phyloP scores from a whole-genome alignment of 2,888 invertebrate species.

The Thereva nobilitata region DNA sequence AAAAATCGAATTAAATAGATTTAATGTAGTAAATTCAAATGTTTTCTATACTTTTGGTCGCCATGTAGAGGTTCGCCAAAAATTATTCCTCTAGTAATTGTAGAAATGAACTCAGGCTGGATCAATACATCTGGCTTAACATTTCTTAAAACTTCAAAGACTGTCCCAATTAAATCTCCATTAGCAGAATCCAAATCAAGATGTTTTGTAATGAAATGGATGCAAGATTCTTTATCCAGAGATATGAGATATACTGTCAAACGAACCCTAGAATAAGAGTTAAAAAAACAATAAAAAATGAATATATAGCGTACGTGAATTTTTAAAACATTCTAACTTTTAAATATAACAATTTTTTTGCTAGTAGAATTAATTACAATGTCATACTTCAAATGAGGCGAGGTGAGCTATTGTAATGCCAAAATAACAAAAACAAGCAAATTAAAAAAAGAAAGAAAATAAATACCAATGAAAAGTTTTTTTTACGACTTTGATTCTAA shows the following conservation, averaged over 20 bases:
- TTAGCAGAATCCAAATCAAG: constrained; percentile 21
- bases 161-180: neutral
- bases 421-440: too few species aligned
- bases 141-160: neutral
- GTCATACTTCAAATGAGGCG: too few species aligned
- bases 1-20: neutral
- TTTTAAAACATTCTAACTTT: too few species aligned
- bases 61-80: constrained; percentile 48
- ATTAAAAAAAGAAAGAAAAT: too few species aligned
- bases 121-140: too few species aligned
- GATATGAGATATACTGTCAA: neutral
- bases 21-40: neutral
- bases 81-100: constrained; percentile 44
- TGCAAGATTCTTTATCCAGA: neutral
- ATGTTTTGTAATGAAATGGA: constrained; percentile 8
- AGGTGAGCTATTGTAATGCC: too few species aligned
- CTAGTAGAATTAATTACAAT: too few species aligned
- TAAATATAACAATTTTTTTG: too few species aligned
- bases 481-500: too few species aligned
- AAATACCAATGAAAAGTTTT: too few species aligned
- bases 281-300: too few species aligned
- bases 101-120: neutral
- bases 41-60: constrained; percentile 47
- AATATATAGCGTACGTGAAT: too few species aligned
- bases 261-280: neutral